These are phyloP conservation scores for Artibeus lituratus DNA, from an alignment of 2,797 vertebrate genomes.

Conservation along the genomic window DNA sequence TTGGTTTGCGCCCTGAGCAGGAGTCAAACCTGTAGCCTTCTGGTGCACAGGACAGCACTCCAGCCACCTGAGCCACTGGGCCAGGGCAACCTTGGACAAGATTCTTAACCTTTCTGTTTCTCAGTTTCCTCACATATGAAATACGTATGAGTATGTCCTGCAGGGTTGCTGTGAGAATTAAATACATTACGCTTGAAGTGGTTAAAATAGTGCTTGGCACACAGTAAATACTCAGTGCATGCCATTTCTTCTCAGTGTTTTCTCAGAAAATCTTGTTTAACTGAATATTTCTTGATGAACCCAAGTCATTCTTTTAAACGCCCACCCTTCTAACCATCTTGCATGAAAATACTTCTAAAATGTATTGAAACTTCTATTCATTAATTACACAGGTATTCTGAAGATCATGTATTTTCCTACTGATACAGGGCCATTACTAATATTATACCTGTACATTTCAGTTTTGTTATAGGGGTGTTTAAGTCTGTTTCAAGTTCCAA, in stretches of 20 bases:
- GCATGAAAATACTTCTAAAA: neutral
- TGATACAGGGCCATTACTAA: neutral
- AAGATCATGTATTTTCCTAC: neutral
- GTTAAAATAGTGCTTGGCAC: neutral
- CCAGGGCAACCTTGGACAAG: too few relatives aligned
- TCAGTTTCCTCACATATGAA: neutral
- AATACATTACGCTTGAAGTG: neutral
- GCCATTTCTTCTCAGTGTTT: neutral
- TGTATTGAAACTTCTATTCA: neutral
- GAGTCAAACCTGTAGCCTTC: too few relatives aligned
- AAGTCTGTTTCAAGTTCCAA: neutral
- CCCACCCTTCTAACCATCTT: neutral
- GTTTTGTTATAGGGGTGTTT: neutral
- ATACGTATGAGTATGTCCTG: neutral
- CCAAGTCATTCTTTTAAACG: slow-evolving; percentile 25
- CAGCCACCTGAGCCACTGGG: too few relatives aligned
- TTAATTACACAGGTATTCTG: neutral
- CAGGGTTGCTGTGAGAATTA: neutral
- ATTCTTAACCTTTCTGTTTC: too few relatives aligned
- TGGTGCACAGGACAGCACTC: too few relatives aligned
- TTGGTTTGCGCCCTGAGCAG: too few relatives aligned
- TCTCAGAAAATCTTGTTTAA: neutral
- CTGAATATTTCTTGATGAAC: neutral
- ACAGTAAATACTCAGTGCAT: neutral
- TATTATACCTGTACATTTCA: neutral